These are phyloP conservation scores for Troglohyphantes excavatus DNA, from an alignment of 2,888 invertebrate species.

Conservation along the genomic window DNA sequence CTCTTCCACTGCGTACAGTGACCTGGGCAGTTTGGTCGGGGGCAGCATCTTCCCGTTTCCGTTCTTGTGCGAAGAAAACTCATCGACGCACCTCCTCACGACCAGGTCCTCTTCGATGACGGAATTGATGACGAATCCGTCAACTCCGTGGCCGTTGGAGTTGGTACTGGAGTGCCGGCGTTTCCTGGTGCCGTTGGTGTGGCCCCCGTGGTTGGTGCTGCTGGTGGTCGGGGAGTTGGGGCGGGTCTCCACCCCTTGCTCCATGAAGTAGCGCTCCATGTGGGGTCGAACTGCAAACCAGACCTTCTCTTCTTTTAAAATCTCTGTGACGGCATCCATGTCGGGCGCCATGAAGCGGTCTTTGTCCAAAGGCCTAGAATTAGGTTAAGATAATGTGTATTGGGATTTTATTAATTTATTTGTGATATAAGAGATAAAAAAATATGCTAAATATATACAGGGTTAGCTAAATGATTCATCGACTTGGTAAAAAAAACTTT, in stretches of 20 bases:
- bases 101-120: not conserved
- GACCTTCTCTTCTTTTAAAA: conserved; percentile 84
- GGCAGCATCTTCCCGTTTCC: conserved; percentile 19
- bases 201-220: conserved; percentile 42
- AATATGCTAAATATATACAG: too few species aligned
- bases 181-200: conserved; percentile 10
- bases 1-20: conserved; percentile 48
- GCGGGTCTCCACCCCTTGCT: conserved; percentile 84
- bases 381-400: too few species aligned
- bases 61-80: conserved; percentile 26
- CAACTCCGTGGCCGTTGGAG: conserved; percentile 39
- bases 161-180: conserved; percentile 35
- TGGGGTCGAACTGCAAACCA: conserved; percentile 85
- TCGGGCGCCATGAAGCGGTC: conserved; percentile 87
- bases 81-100: conserved; percentile 15
- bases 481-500: too few species aligned
- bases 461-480: too few species aligned
- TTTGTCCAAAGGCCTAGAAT: conserved; percentile 85
- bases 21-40: conserved; percentile 19
- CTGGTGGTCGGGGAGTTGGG: conserved; percentile 84
- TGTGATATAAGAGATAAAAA: too few species aligned
- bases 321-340: conserved; percentile 85
- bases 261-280: conserved; percentile 83
- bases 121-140: conserved; percentile 21
- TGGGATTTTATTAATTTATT: too few species aligned